These are phyloP conservation scores for Melanitta fusca DNA, from an alignment of 2,797 vertebrate genomes.

Conservation along the genomic window DNA sequence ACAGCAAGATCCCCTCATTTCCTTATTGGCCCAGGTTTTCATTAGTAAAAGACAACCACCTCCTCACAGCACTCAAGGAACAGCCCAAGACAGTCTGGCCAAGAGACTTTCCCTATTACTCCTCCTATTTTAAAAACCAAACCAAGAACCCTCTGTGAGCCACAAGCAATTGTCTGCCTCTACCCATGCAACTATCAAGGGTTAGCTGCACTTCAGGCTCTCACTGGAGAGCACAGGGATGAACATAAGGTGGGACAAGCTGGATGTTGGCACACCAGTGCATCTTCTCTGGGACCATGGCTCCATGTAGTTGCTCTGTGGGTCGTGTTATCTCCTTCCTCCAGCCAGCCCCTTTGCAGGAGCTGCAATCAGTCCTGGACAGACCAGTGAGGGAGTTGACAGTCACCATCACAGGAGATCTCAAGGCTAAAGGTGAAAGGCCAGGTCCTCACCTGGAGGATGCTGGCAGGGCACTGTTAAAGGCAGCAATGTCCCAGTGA, in stretches of 20 bases:
- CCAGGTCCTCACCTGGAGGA: background rate
- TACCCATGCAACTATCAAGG: background rate
- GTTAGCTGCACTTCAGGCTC: background rate
- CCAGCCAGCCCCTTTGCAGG: background rate
- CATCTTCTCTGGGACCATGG: background rate
- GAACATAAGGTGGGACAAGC: background rate
- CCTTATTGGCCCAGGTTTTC: background rate
- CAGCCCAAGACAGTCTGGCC: background rate
- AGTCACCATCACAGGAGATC: rapidly evolving
- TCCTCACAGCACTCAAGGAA: background rate
- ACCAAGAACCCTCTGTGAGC: background rate
- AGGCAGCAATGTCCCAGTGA: background rate
- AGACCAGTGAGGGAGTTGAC: background rate
- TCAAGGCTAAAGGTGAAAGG: background rate
- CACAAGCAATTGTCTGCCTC: background rate
- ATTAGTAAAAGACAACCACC: background rate
- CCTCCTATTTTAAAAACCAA: background rate
- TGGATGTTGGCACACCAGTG: background rate
- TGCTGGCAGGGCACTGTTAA: background rate
- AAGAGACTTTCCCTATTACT: background rate
- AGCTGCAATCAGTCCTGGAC: background rate
- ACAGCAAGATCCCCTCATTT: background rate
- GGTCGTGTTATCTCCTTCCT: background rate
- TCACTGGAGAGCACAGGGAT: background rate
- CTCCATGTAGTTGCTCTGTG: background rate